These are phyloP conservation scores for Scaptomyza reducta DNA, from an alignment of 2,888 invertebrate genomes.

Conservation along the genomic window DNA sequence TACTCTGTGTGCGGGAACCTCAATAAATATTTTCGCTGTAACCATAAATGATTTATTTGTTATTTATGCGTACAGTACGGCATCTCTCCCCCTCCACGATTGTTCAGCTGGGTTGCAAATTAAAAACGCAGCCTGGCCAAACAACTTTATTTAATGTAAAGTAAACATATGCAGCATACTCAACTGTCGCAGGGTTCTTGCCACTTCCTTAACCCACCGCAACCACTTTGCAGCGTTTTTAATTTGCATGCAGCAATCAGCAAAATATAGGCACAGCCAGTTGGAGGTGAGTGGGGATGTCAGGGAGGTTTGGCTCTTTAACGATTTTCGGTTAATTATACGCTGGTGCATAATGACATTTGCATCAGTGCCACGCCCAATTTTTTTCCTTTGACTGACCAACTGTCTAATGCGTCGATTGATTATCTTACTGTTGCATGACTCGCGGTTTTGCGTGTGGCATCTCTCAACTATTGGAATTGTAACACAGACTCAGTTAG, in stretches of 20 bases:
- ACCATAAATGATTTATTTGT: slow-evolving; percentile 80
- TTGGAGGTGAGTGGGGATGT: too few species aligned
- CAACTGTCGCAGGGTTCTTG: slow-evolving; percentile 40
- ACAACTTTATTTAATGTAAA: slow-evolving; percentile 80
- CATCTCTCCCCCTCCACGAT: neutral
- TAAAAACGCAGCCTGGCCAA: slow-evolving; percentile 64
- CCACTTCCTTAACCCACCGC: neutral
- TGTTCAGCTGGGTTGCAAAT: slow-evolving; percentile 50
- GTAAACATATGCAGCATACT: slow-evolving; percentile 55
- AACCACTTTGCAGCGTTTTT: slow-evolving; percentile 60
- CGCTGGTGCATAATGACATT: slow-evolving; percentile 68
- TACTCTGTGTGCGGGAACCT: slow-evolving; percentile 49
- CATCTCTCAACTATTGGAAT: slow-evolving; percentile 8
- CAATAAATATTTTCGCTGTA: slow-evolving; percentile 74
- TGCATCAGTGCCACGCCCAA: slow-evolving; percentile 41
- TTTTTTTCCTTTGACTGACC: slow-evolving; percentile 42
- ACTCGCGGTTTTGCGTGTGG: slow-evolving; percentile 24
- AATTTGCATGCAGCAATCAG: slow-evolving; percentile 67
- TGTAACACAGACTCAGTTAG: neutral
- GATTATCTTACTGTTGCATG: slow-evolving; percentile 34
- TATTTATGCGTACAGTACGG: slow-evolving; percentile 66
- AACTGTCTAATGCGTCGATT: slow-evolving; percentile 6
- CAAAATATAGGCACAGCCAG: neutral
- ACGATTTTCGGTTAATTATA: slow-evolving; percentile 78
- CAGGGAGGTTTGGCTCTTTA: slow-evolving; percentile 50